Percentiles rank a stretch among this genome's conserved stretches.
Evolutionary conservation across 2,797 vertebrate species (phyloP).

Genomic region (Peromyscus melanophrys): DNA sequence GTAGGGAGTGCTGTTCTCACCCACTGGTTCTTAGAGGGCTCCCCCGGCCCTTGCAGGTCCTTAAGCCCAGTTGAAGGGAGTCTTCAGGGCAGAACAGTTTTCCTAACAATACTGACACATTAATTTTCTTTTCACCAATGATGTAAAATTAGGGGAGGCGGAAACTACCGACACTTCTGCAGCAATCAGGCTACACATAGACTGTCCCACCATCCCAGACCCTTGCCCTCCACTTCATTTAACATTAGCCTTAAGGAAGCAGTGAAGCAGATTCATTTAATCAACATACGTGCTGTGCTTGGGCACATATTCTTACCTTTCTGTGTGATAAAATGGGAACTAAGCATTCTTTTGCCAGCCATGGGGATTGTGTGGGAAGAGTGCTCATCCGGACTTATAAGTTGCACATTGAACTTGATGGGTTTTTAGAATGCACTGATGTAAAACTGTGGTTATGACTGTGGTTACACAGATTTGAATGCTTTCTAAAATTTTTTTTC

Average conservation of each 20-base stretch:
- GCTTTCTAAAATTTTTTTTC: background rate
- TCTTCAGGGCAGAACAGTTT: background rate
- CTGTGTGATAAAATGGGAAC: background rate
- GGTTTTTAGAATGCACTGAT: background rate
- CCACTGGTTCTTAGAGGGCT: background rate
- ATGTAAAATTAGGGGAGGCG: background rate
- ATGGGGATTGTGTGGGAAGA: background rate
- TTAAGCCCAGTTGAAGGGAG: background rate
- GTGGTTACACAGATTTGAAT: constrained; percentile 1
- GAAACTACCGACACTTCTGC: background rate
- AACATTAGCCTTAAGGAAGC: background rate
- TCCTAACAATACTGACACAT: background rate
- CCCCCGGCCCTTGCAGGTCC: background rate
- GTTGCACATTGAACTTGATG: background rate
- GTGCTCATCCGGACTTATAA: background rate
- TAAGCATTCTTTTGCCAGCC: too few relatives aligned
- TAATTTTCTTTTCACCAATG: background rate
- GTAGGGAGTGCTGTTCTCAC: background rate
- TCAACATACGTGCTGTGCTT: background rate
- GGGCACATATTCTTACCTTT: too few relatives aligned
- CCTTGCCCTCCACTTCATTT: background rate
- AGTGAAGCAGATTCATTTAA: background rate
- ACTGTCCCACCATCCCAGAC: background rate
- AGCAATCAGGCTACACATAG: background rate
- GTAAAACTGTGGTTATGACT: background rate